Conservation (phyloP, 2,888 invertebrate genomes). For the Dusona sp. region DNA sequence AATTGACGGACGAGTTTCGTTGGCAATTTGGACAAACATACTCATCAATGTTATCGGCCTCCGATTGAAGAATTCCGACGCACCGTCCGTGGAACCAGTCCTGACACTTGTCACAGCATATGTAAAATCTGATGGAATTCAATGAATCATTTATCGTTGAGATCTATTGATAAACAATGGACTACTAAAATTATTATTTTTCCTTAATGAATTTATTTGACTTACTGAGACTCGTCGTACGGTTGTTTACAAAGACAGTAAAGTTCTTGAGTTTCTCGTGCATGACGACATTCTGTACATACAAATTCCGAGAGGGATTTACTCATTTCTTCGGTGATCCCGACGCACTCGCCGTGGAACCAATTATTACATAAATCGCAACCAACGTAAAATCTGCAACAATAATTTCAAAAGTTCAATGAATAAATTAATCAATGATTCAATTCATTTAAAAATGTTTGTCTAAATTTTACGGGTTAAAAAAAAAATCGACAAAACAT, state of each 20-base stretch:
- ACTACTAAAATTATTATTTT: neutral
- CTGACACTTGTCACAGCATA: slow-evolving; percentile 99
- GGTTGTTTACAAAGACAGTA: slow-evolving; percentile 98
- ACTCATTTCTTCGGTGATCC: slow-evolving; percentile 96
- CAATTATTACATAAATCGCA: slow-evolving; percentile 99
- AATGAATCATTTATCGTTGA: neutral
- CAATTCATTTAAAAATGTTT: neutral
- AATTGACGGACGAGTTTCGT: slow-evolving; percentile 94
- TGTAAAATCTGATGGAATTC: slow-evolving; percentile 92
- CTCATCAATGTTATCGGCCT: slow-evolving; percentile 97
- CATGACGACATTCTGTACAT: slow-evolving; percentile 94
- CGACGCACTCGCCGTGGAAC: slow-evolving; percentile 99
- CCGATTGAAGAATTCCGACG: slow-evolving; percentile 97
- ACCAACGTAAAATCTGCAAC: slow-evolving; percentile 95
- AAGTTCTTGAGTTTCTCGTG: slow-evolving; percentile 95
- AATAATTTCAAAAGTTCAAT: slow-evolving; percentile 3
- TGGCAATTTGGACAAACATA: slow-evolving; percentile 99
- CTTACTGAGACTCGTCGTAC: slow-evolving; percentile 98
- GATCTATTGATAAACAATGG: neutral
- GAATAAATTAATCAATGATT: neutral
- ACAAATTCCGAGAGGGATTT: slow-evolving; percentile 96
- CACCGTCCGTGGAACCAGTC: slow-evolving; percentile 99
- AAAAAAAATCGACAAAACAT: slow-evolving; percentile 77
- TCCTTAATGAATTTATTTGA: slow-evolving; percentile 73
- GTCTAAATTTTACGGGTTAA: neutral